Evolutionary conservation across 1,140 invertebrate species (phyloP).

Genomic region (Pseudoatta argentina): DNA sequence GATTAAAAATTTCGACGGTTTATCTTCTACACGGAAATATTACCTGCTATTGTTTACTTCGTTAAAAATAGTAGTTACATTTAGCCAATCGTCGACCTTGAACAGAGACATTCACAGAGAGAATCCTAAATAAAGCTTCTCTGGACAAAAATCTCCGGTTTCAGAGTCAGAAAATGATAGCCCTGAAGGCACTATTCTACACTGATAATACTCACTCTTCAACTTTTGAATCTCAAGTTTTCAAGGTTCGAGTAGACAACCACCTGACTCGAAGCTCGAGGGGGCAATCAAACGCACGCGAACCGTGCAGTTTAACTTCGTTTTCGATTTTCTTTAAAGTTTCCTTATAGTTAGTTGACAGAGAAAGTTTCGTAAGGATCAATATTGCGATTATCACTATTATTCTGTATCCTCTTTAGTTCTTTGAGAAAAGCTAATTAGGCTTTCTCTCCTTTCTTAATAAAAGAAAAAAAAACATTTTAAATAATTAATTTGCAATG

Average conservation of each 20-base stretch:
- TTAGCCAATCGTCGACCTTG: constrained; percentile 40
- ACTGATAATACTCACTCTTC: constrained; percentile 68
- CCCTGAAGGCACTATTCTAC: constrained; percentile 63
- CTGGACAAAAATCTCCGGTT: constrained; percentile 62
- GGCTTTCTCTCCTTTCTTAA: not conserved
- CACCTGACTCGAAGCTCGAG: constrained; percentile 81
- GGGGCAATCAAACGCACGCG: constrained; percentile 84
- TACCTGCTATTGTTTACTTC: not conserved
- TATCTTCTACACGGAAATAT: not conserved
- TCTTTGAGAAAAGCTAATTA: not conserved
- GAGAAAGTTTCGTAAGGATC: not conserved
- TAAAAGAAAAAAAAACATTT: not conserved
- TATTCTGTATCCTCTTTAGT: not conserved
- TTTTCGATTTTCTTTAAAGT: constrained; percentile 40
- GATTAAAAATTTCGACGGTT: not conserved
- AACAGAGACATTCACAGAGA: constrained; percentile 25
- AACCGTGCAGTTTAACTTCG: constrained; percentile 63
- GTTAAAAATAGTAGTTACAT: constrained; percentile 11
- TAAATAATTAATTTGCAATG: not conserved
- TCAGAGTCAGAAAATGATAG: constrained; percentile 55
- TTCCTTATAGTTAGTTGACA: constrained; percentile 61
- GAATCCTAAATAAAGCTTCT: constrained; percentile 48
- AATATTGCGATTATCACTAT: constrained; percentile 21
- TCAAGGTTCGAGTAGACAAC: constrained; percentile 75
- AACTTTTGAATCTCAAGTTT: constrained; percentile 78